Conservation (phyloP, 2,797 vertebrate species). For the Rhincodon typus region DNA sequence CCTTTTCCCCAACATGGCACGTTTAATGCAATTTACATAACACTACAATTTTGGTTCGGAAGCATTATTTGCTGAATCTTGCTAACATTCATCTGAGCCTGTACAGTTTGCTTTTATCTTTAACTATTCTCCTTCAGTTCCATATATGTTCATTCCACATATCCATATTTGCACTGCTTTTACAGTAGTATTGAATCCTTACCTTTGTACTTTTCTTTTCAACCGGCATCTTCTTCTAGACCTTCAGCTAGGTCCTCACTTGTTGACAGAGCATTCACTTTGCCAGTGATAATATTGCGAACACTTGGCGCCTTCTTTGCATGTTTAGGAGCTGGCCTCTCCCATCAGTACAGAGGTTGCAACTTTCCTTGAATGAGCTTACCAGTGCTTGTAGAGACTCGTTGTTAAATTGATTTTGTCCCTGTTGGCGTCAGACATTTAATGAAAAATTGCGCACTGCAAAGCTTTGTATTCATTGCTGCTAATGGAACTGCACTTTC, state of each 20-base stretch:
- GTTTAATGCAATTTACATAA: not conserved
- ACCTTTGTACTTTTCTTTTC: constrained; percentile 26
- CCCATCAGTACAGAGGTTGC: not conserved
- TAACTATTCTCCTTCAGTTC: not conserved
- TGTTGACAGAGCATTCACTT: not conserved
- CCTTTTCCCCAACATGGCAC: not conserved
- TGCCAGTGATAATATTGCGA: constrained; percentile 19
- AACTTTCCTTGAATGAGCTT: not conserved
- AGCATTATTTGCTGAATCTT: not conserved
- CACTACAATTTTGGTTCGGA: not conserved
- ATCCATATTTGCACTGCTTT: not conserved
- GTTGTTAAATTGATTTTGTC: constrained; percentile 2
- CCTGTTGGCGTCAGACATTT: constrained; percentile 10
- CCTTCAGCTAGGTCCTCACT: constrained; percentile 17
- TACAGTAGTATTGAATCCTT: constrained; percentile 27
- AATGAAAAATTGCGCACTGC: constrained; percentile 2
- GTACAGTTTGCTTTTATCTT: not conserved
- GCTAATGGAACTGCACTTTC: constrained; percentile 6
- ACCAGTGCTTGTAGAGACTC: not conserved
- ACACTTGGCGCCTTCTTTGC: constrained; percentile 26
- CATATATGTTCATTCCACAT: not conserved
- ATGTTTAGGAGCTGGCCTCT: constrained; percentile 7
- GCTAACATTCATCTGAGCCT: not conserved
- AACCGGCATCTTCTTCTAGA: constrained; percentile 10
- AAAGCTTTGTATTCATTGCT: not conserved